Conservation (phyloP, 2,113 vertebrate species). For the Apaloderma vittatum region DNA sequence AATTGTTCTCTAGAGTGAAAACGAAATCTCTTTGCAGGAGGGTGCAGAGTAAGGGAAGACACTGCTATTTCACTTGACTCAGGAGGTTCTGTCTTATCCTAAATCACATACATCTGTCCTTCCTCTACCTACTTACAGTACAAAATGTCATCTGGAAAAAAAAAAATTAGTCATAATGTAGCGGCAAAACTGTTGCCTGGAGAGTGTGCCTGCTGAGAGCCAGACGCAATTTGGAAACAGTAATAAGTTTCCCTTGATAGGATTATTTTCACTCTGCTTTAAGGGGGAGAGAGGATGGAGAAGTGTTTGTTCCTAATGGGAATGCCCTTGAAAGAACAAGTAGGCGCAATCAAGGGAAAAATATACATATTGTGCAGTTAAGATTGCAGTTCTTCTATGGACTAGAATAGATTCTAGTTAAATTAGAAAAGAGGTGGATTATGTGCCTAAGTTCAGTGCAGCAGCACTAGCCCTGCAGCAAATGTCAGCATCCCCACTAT, state of each 20-base stretch:
- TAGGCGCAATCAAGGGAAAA: slow-evolving; percentile 66
- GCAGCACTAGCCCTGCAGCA: background rate
- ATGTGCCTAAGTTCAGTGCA: slow-evolving; percentile 11
- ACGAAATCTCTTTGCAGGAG: slow-evolving; percentile 20
- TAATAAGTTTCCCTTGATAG: slow-evolving; percentile 78
- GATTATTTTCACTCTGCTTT: slow-evolving; percentile 77
- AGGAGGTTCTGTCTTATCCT: background rate
- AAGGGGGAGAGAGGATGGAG: slow-evolving; percentile 66
- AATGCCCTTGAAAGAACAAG: slow-evolving; percentile 75
- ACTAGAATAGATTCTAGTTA: slow-evolving; percentile 43
- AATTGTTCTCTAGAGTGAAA: background rate
- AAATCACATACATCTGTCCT: slow-evolving; percentile 35
- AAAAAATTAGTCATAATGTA: slow-evolving; percentile 70
- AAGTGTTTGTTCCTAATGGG: slow-evolving; percentile 67
- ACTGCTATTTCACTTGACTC: background rate
- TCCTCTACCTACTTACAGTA: slow-evolving; percentile 42
- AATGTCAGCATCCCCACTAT: slow-evolving; percentile 10
- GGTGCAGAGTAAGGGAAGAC: background rate
- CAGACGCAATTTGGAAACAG: slow-evolving; percentile 75
- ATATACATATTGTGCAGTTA: slow-evolving; percentile 64
- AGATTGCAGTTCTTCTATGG: slow-evolving; percentile 48
- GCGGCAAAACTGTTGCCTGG: slow-evolving; percentile 68
- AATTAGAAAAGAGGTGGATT: slow-evolving; percentile 55
- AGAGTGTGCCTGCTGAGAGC: slow-evolving; percentile 72
- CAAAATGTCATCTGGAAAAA: slow-evolving; percentile 61